phyloP scores from a whole-genome alignment of 2,113 vertebrate genomes.

The Syngnathus scovelli region DNA sequence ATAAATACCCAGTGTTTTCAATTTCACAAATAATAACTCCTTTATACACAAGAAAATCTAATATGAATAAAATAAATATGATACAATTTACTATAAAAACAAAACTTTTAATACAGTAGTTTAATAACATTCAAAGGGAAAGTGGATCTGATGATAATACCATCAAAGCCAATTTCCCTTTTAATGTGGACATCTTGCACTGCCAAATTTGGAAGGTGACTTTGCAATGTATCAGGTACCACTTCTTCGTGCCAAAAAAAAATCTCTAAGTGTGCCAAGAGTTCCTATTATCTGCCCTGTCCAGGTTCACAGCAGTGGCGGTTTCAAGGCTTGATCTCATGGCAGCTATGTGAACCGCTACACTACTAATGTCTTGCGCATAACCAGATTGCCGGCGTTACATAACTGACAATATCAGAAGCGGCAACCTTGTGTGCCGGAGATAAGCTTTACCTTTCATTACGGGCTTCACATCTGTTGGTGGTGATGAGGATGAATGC shows the following conservation, averaged over 20 bases:
- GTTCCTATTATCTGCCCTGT: not conserved
- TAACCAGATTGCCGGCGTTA: not conserved
- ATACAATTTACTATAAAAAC: too few species aligned
- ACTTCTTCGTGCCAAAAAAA: too few species aligned
- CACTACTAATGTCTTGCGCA: not conserved
- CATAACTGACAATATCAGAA: too few species aligned
- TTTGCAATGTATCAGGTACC: not conserved
- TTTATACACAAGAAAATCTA: too few species aligned
- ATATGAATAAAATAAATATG: too few species aligned
- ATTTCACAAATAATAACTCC: too few species aligned
- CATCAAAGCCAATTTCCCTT: not conserved
- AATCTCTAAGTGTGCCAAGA: too few species aligned
- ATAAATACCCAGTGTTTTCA: too few species aligned
- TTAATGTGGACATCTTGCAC: not conserved
- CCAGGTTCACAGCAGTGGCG: not conserved
- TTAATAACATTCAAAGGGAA: too few species aligned
- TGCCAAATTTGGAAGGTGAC: not conserved
- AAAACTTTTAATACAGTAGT: too few species aligned
- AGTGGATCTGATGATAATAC: too few species aligned
- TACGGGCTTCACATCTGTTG: slow-evolving; percentile 58
- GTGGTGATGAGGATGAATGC: slow-evolving; percentile 72
- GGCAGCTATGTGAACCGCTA: not conserved
- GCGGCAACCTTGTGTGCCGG: not conserved
- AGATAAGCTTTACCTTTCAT: slow-evolving; percentile 74
- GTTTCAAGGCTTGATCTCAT: not conserved